These are phyloP conservation scores for Notodonta dromedarius DNA, from an alignment of 2,888 invertebrate genomes.

Conservation along the genomic window DNA sequence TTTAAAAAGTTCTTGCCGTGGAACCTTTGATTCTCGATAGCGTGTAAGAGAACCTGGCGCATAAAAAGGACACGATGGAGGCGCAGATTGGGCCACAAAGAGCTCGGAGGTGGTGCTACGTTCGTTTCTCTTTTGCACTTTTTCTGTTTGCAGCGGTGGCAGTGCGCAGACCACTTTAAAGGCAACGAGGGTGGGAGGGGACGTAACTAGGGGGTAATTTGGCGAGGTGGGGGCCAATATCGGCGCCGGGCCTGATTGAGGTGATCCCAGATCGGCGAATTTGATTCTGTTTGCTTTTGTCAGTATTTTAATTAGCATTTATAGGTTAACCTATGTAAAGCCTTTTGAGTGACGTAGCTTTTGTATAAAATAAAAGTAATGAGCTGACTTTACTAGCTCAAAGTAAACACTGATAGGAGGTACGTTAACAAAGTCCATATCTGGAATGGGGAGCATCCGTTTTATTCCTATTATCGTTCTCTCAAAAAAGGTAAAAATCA, in stretches of 20 bases:
- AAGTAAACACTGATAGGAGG: not conserved
- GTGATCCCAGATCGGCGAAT: constrained; percentile 76
- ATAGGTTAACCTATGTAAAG: constrained; percentile 29
- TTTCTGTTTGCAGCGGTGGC: constrained; percentile 82
- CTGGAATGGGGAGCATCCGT: not conserved
- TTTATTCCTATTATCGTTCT: constrained; percentile 3
- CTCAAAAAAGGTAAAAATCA: constrained; percentile 27
- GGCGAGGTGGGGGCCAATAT: constrained; percentile 81
- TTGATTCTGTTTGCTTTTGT: constrained; percentile 66
- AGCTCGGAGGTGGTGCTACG: constrained; percentile 80
- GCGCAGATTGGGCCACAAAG: constrained; percentile 84
- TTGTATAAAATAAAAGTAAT: not conserved
- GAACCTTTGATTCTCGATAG: constrained; percentile 80
- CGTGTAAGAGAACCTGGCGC: constrained; percentile 77
- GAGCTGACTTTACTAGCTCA: not conserved
- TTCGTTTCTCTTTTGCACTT: constrained; percentile 77
- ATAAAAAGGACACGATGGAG: constrained; percentile 80
- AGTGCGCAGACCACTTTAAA: constrained; percentile 84
- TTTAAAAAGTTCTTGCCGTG: constrained; percentile 74
- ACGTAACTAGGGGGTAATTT: constrained; percentile 83
- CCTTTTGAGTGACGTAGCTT: not conserved
- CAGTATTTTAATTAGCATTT: constrained; percentile 64
- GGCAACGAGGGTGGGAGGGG: constrained; percentile 76
- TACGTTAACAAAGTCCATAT: constrained; percentile 6
- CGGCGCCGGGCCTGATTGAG: constrained; percentile 81